Conservation (phyloP, 2,797 vertebrate species). For the Sebastolobus altivelis region DNA sequence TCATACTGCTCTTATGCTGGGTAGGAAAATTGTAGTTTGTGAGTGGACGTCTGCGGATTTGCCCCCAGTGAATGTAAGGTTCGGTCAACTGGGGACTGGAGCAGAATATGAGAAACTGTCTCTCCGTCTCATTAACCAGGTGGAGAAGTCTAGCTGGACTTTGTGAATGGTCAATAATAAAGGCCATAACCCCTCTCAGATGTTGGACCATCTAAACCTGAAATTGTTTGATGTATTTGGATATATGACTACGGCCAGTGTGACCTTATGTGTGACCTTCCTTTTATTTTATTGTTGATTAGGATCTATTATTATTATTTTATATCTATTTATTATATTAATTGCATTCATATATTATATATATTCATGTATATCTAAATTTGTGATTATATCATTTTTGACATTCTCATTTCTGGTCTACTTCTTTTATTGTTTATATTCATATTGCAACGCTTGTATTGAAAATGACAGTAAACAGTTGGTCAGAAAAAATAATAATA, state of each 20-base stretch:
- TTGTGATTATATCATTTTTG: not conserved
- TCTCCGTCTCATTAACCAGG: not conserved
- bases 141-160: not conserved
- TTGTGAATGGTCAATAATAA: not conserved
- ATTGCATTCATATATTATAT: no score
- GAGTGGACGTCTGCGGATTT: no score
- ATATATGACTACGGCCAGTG: not conserved
- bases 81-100: not conserved
- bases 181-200: not conserved
- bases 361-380: not conserved
- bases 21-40: no score
- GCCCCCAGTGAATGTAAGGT: not conserved
- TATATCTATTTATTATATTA: not conserved
- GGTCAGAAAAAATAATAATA: no score
- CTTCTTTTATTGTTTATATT: not conserved
- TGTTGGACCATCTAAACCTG: not conserved
- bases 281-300: not conserved
- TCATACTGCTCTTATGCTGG: no score
- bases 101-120: not conserved
- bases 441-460: not conserved
- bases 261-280: not conserved
- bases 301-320: not conserved
- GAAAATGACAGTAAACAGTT: not conserved
- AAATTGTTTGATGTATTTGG: not conserved
- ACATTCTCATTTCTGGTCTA: accelerated